Conservation (phyloP, 2,113 vertebrate genomes). For the Solea solea region DNA sequence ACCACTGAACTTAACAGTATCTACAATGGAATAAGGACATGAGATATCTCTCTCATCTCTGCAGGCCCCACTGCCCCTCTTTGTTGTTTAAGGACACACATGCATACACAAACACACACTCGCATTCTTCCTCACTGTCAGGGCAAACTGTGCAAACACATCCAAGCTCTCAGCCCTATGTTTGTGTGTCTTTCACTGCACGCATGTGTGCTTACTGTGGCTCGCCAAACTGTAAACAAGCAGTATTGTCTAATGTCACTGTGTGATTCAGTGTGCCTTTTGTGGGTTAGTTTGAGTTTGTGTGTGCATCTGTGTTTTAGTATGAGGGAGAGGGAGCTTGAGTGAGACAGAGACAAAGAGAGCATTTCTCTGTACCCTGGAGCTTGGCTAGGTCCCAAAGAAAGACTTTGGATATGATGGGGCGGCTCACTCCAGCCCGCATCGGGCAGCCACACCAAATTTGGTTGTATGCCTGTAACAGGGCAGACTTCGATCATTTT, state of each 20-base stretch:
- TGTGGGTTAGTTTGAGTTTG: conserved; percentile 81
- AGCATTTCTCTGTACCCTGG: conserved; percentile 80
- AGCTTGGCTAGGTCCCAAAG: conserved; percentile 75
- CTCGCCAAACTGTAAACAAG: conserved; percentile 84
- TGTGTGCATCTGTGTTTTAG: conserved; percentile 82
- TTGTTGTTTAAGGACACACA: conserved; percentile 53
- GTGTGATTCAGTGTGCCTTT: conserved; percentile 81
- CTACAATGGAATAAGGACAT: conserved; percentile 53
- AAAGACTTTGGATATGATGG: conserved; percentile 81
- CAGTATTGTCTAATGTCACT: conserved; percentile 82
- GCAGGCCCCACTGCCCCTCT: conserved; percentile 55
- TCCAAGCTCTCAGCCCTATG: conserved; percentile 60
- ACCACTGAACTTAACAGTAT: conserved; percentile 40
- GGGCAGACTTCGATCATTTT: conserved; percentile 51
- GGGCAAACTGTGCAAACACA: conserved; percentile 75
- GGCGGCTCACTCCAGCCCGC: conserved; percentile 64
- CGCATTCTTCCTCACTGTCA: conserved; percentile 65
- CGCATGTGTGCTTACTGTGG: conserved; percentile 72
- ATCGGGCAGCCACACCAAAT: conserved; percentile 63
- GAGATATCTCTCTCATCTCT: conserved; percentile 57
- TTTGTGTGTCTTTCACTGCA: conserved; percentile 73
- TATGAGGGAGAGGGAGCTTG: conserved; percentile 77
- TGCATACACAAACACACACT: conserved; percentile 28
- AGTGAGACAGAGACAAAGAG: conserved; percentile 81
- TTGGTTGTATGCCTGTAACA: conserved; percentile 54